phyloP scores from a whole-genome alignment of 2,888 invertebrate species.

The Rhodophaea formosa region DNA sequence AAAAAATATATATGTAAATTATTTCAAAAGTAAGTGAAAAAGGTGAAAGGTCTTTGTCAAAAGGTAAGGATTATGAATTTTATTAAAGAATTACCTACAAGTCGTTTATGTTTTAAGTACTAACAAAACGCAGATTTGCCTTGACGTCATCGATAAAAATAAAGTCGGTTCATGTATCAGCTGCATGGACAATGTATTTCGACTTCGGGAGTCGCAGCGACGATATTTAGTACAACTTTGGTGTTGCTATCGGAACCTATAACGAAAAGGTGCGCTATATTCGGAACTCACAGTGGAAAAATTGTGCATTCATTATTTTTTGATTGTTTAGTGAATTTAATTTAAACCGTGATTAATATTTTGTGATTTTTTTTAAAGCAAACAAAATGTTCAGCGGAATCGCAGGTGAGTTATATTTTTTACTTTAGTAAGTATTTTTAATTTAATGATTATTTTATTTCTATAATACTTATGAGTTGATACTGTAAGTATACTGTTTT shows the following conservation, averaged over 20 bases:
- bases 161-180: conserved; percentile 48
- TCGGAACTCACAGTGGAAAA: conserved; percentile 26
- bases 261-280: conserved; percentile 41
- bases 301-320: conserved; percentile 16
- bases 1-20: background rate
- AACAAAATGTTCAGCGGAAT: conserved; percentile 75
- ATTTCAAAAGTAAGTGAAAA: no score
- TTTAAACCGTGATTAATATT: conserved; percentile 23
- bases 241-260: conserved; percentile 50
- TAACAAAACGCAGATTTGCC: conserved; percentile 52
- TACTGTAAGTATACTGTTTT: no score
- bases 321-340: background rate
- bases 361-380: conserved; percentile 33
- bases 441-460: conserved; percentile 13
- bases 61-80: no score
- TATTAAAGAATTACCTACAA: no score
- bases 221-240: conserved; percentile 37
- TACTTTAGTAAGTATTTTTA: conserved; percentile 4
- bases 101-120: background rate
- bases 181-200: conserved; percentile 40
- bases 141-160: conserved; percentile 72
- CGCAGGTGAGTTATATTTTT: conserved; percentile 55
- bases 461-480: background rate
- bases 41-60: no score
- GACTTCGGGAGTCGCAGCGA: conserved; percentile 38